These are phyloP conservation scores for Dendroctonus ponderosae DNA, from an alignment of 1,140 invertebrate species.

Conservation along the genomic window DNA sequence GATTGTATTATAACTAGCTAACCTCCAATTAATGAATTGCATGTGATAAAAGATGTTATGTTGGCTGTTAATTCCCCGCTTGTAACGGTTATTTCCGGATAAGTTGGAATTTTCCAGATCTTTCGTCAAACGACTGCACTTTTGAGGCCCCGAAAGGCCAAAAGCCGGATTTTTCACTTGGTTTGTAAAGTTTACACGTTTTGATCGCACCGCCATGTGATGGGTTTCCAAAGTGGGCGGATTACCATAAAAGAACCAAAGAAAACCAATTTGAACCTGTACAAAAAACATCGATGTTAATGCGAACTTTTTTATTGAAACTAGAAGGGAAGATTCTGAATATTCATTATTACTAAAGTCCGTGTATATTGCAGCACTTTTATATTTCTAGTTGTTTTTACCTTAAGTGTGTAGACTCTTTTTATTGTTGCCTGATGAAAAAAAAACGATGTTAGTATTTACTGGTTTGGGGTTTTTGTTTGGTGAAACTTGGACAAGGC, in stretches of 20 bases:
- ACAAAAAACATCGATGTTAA: conserved; percentile 37
- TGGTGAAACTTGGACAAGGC: too few relatives aligned
- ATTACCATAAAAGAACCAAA: conserved; percentile 24
- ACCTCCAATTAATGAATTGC: conserved; percentile 44
- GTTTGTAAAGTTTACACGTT: too few relatives aligned
- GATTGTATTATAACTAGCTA: conserved; percentile 6
- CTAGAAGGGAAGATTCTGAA: conserved; percentile 27
- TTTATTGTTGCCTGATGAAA: conserved; percentile 30
- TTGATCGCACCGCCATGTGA: too few relatives aligned
- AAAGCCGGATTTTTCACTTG: too few relatives aligned
- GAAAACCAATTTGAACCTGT: conserved; percentile 24
- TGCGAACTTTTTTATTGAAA: conserved; percentile 34
- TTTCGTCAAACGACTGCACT: too few relatives aligned
- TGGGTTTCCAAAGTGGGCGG: too few relatives aligned
- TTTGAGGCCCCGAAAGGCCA: too few relatives aligned
- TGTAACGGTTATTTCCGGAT: conserved; percentile 12
- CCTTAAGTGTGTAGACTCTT: conserved; percentile 34
- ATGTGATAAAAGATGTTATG: conserved; percentile 48
- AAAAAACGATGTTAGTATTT: not conserved
- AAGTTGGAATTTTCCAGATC: not conserved
- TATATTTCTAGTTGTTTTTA: conserved; percentile 38
- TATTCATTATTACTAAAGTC: conserved; percentile 26
- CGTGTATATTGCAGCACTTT: conserved; percentile 35
- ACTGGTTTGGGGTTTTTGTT: too few relatives aligned
- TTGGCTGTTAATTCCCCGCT: conserved; percentile 40